phyloP scores from a whole-genome alignment of 2,113 vertebrate genomes.

The Bos taurus region ARS-UCD2.0 NC_037337.1:72097001-72097500 shows the following conservation, averaged over 20 bases:
- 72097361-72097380: background rate
- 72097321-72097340: background rate
- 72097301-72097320: background rate
- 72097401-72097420: background rate
- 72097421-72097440: background rate
- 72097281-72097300: background rate
- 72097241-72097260: background rate
- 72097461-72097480: background rate
- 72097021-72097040: background rate
- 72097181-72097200: background rate
- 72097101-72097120: background rate
- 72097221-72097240: background rate
- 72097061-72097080: background rate
- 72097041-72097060: background rate
- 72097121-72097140: background rate
- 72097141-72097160: background rate
- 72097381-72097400: background rate
- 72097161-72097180: background rate
- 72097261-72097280: background rate
- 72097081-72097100: background rate
- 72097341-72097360: background rate
- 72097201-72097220: background rate
- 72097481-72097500: background rate
- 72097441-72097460: background rate
- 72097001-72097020: background rate